Evolutionary conservation across 2,797 vertebrate genomes (phyloP).

Genomic region (Bothrops alternatus): DNA sequence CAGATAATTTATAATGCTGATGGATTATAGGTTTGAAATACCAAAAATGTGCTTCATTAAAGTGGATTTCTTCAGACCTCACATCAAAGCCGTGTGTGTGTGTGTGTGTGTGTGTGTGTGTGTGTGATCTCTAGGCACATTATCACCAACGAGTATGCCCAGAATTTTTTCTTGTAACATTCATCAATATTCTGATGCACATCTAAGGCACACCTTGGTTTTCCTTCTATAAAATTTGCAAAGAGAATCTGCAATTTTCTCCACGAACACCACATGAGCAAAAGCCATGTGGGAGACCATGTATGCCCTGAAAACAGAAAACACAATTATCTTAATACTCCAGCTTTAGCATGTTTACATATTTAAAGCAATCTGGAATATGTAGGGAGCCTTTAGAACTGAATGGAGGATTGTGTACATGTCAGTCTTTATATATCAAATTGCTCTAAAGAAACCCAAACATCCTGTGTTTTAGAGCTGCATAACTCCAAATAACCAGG

Average conservation of each 20-base stretch:
- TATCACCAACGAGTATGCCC: neutral
- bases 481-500: neutral
- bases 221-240: neutral
- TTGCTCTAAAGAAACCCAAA: neutral
- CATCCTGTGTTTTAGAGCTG: neutral
- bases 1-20: neutral
- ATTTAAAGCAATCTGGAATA: neutral
- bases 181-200: neutral
- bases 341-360: neutral
- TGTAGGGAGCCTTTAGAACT: neutral
- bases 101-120: neutral
- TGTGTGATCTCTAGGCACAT: neutral
- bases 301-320: neutral
- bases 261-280: neutral
- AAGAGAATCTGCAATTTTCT: neutral
- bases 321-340: neutral
- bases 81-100: neutral
- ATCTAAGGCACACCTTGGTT: neutral
- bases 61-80: neutral
- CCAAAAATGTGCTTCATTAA: neutral
- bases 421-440: neutral
- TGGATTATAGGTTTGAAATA: neutral
- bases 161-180: neutral
- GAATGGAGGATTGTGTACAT: neutral
- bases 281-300: neutral